Conservation (phyloP, 2,888 invertebrate species). For the Cryptocephalus primarius region DNA sequence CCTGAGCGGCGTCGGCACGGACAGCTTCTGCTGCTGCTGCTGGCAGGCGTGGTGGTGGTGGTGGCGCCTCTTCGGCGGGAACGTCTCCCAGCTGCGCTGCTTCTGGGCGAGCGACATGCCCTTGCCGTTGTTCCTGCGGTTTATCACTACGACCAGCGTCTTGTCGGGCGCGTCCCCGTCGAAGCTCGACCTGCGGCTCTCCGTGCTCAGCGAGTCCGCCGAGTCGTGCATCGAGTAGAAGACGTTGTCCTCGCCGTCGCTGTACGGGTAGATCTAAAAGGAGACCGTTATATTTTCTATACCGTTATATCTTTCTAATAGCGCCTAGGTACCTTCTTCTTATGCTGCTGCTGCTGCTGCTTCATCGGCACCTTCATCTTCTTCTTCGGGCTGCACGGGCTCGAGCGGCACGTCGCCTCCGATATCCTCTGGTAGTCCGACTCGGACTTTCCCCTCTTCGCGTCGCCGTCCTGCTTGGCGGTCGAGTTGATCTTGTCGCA, state of each 20-base stretch:
- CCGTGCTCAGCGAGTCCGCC: constrained; percentile 46
- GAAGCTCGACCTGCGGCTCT: constrained; percentile 45
- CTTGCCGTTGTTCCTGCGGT: constrained; percentile 20
- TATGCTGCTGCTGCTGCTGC: constrained; percentile 15
- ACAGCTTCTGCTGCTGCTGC: constrained; percentile 15
- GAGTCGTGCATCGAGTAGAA: constrained; percentile 42
- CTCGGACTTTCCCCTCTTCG: constrained; percentile 30
- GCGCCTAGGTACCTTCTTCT: too few relatives aligned
- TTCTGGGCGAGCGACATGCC: constrained; percentile 42
- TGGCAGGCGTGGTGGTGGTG: constrained; percentile 27
- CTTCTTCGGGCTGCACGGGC: constrained; percentile 34
- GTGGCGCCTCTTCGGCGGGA: constrained; percentile 42
- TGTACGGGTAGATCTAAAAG: constrained; percentile 42
- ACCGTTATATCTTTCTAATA: too few relatives aligned
- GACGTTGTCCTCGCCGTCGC: constrained; percentile 45
- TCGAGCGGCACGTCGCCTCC: constrained; percentile 40
- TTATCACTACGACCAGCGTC: constrained; percentile 45
- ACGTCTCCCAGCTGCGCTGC: constrained; percentile 53
- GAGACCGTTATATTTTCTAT: too few relatives aligned
- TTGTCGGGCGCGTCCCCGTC: constrained; percentile 32
- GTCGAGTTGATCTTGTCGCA: constrained; percentile 35
- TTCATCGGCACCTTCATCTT: constrained; percentile 25
- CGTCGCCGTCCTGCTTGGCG: constrained; percentile 20
- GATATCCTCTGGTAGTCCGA: constrained; percentile 47
- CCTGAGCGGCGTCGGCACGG: constrained; percentile 32